Conservation (phyloP, 2,113 vertebrate species). For the Cygnus buccinator region DNA sequence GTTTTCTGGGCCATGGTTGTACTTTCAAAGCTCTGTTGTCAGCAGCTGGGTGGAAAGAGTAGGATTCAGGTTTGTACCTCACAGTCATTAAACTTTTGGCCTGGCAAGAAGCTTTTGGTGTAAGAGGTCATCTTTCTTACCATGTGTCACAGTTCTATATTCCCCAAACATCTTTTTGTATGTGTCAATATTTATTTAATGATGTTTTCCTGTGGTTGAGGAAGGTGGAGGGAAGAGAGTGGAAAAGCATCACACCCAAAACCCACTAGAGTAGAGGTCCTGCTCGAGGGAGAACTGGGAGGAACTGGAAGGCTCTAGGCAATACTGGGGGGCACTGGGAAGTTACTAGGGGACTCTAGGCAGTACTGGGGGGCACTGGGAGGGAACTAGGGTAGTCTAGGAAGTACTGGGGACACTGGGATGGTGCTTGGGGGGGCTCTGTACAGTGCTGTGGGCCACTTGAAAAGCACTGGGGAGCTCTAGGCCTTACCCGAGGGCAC, state of each 20-base stretch:
- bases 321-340: not conserved
- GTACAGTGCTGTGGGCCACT: too few relatives aligned
- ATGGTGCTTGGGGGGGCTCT: not conserved
- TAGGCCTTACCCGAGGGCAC: too few relatives aligned
- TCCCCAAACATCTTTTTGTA: not conserved
- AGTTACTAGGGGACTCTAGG: not conserved
- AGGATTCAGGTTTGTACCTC: not conserved
- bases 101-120: not conserved
- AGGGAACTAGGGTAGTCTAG: too few relatives aligned
- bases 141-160: not conserved
- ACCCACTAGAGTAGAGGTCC: not conserved
- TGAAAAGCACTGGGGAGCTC: too few relatives aligned
- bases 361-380: too few relatives aligned
- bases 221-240: not conserved
- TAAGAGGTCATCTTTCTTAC: not conserved
- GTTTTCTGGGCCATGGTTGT: not conserved
- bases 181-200: slow-evolving; percentile 10
- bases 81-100: not conserved
- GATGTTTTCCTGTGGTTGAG: slow-evolving; percentile 29
- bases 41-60: not conserved
- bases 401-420: not conserved
- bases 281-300: not conserved
- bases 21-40: not conserved
- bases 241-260: not conserved
- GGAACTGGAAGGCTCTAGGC: not conserved